phyloP scores from a whole-genome alignment of 2,113 vertebrate genomes.

The Nanorana parkeri region DNA sequence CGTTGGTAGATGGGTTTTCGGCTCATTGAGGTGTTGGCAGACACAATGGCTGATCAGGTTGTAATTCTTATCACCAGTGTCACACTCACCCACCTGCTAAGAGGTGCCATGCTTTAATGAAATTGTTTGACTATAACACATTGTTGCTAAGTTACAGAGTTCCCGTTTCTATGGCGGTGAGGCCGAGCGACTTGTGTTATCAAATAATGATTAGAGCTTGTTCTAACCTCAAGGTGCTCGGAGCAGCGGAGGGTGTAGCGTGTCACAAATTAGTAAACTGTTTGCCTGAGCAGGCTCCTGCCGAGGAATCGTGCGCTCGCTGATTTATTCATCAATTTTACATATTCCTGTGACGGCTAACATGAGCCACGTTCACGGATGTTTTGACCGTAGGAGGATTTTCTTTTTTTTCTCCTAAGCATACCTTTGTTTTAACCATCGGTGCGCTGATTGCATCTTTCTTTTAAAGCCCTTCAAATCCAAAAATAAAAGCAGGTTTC shows the following conservation, averaged over 20 bases:
- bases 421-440: slow-evolving; percentile 12
- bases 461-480: no score
- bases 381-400: slow-evolving; percentile 15
- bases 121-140: slow-evolving; percentile 98
- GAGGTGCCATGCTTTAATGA: slow-evolving; percentile 99
- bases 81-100: slow-evolving; percentile 99
- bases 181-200: slow-evolving; percentile 95
- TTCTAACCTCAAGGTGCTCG: slow-evolving; percentile 93
- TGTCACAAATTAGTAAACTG: slow-evolving; percentile 87
- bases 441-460: no score
- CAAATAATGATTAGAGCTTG: slow-evolving; percentile 98
- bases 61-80: slow-evolving; percentile 98
- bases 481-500: no score
- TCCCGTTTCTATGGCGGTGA: slow-evolving; percentile 85
- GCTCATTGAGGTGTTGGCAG: slow-evolving; percentile 98
- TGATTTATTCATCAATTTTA: slow-evolving; percentile 66
- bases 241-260: slow-evolving; percentile 86
- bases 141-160: slow-evolving; percentile 98
- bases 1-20: slow-evolving; percentile 92
- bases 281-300: slow-evolving; percentile 81
- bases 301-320: slow-evolving; percentile 67
- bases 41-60: slow-evolving; percentile 94
- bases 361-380: slow-evolving; percentile 20
- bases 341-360: slow-evolving; percentile 33
- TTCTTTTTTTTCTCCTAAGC: not conserved